These are phyloP conservation scores for Gasteruption jaculator DNA, from an alignment of 2,888 invertebrate genomes.

Conservation along the genomic window DNA sequence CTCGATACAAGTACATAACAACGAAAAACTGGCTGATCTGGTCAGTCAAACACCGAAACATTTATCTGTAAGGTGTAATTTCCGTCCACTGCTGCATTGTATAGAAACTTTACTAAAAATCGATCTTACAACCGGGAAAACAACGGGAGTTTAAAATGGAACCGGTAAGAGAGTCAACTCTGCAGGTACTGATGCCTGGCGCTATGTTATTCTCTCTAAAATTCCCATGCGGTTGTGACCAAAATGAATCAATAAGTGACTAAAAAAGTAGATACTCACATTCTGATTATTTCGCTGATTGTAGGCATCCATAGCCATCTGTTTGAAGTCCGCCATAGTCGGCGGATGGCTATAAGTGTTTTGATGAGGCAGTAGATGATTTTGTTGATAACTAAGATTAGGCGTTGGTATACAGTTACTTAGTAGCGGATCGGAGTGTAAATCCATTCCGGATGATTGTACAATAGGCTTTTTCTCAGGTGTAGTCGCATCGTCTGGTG, in stretches of 20 bases:
- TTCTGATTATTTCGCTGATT: slow-evolving; percentile 47
- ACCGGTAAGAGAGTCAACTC: too few species aligned
- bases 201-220: too few species aligned
- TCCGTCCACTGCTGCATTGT: too few species aligned
- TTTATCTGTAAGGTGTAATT: too few species aligned
- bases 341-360: slow-evolving; percentile 39
- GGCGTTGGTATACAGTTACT: slow-evolving; percentile 34
- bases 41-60: too few species aligned
- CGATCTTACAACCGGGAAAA: too few species aligned
- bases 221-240: slow-evolving; percentile 3
- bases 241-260: not conserved
- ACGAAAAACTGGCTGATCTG: too few species aligned
- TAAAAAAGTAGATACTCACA: slow-evolving; percentile 30
- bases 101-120: too few species aligned
- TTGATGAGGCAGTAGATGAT: slow-evolving; percentile 29
- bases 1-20: too few species aligned
- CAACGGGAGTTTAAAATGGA: too few species aligned
- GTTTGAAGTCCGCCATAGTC: slow-evolving; percentile 46
- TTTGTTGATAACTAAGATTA: slow-evolving; percentile 32
- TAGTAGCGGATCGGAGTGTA: slow-evolving; percentile 36
- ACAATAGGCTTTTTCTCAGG: slow-evolving; percentile 44
- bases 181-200: too few species aligned
- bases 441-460: slow-evolving; percentile 35
- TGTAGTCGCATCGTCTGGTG: slow-evolving; percentile 30
- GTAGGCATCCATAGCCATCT: slow-evolving; percentile 47